Conservation (phyloP, 2,888 invertebrate species). For the Syrista parreyssii region DNA sequence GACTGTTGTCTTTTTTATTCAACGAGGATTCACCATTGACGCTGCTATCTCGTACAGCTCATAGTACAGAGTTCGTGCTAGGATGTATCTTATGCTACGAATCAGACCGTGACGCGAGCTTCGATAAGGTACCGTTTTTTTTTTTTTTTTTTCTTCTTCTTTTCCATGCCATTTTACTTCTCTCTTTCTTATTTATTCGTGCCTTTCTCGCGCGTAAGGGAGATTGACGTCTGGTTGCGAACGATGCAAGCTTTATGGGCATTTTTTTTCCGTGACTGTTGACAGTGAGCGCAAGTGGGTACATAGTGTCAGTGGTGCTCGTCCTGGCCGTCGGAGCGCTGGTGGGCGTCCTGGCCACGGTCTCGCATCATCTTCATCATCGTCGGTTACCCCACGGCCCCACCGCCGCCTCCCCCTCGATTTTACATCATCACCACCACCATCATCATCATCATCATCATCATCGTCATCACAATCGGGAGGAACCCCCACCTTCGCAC, state of each 20-base stretch:
- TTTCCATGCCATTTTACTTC: no score
- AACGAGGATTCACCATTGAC: neutral
- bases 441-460: slow-evolving; percentile 41
- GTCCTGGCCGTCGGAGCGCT: slow-evolving; percentile 58
- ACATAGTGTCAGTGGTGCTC: slow-evolving; percentile 60
- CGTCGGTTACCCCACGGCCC: slow-evolving; percentile 72
- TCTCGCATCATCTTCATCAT: slow-evolving; percentile 62
- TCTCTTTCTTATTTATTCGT: no score
- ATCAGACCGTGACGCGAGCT: neutral
- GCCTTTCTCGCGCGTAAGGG: neutral
- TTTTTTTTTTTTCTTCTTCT: no score
- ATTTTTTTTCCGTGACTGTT: slow-evolving; percentile 16
- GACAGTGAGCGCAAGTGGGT: slow-evolving; percentile 58
- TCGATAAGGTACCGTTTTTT: neutral
- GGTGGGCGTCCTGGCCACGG: slow-evolving; percentile 67
- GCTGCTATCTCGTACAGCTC: neutral
- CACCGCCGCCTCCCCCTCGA: slow-evolving; percentile 65
- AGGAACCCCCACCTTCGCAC: slow-evolving; percentile 42
- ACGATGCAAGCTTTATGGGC: neutral
- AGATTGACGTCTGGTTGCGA: neutral
- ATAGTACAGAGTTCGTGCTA: neutral
- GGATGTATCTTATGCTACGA: neutral
- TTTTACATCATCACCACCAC: slow-evolving; percentile 52
- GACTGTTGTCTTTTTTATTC: neutral
- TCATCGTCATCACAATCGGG: slow-evolving; percentile 36